A percentile compares a stretch with the other conserved stretches of the same genome.
These are phyloP conservation scores for Isichthys henryi DNA, from an alignment of 2,113 vertebrate genomes.

Conservation along the genomic window DNA sequence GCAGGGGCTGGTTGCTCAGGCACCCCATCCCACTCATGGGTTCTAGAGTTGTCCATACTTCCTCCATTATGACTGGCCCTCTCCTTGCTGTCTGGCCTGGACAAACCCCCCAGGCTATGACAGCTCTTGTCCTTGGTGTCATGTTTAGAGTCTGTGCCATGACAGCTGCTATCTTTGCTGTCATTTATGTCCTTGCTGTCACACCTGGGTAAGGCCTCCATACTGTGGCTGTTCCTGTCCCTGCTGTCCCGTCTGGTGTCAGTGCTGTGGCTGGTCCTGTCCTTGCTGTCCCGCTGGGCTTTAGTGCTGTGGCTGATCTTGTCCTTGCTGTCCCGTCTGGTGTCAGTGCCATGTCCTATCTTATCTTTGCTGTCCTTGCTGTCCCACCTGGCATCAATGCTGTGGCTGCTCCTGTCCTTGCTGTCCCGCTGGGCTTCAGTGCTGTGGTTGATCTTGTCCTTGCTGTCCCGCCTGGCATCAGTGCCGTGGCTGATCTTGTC, in stretches of 20 bases:
- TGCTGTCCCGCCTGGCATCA: background rate
- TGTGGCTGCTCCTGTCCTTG: background rate
- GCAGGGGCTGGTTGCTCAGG: slow-evolving; percentile 64
- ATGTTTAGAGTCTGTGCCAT: slow-evolving; percentile 16
- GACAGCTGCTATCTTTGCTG: slow-evolving; percentile 47
- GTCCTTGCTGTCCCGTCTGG: background rate
- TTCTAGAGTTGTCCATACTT: slow-evolving; percentile 74
- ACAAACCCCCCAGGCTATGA: slow-evolving; percentile 59
- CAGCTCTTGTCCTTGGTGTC: slow-evolving; percentile 51
- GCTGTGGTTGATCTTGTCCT: background rate
- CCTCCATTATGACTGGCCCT: slow-evolving; percentile 56
- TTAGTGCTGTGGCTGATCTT: background rate
- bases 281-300: background rate
- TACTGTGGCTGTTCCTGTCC: slow-evolving; percentile 39
- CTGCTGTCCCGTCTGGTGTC: slow-evolving; percentile 48
- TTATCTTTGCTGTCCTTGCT: background rate
- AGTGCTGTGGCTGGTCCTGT: slow-evolving; percentile 12
- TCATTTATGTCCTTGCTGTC: slow-evolving; percentile 53
- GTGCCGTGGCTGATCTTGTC: background rate
- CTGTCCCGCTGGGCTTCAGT: background rate
- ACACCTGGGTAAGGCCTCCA: slow-evolving; percentile 36
- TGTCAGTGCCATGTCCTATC: background rate
- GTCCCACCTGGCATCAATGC: background rate
- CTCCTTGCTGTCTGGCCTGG: slow-evolving; percentile 80
- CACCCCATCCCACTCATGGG: slow-evolving; percentile 84